phyloP scores from a whole-genome alignment of 2,888 invertebrate genomes.

The Cerastis rubricosa region DNA sequence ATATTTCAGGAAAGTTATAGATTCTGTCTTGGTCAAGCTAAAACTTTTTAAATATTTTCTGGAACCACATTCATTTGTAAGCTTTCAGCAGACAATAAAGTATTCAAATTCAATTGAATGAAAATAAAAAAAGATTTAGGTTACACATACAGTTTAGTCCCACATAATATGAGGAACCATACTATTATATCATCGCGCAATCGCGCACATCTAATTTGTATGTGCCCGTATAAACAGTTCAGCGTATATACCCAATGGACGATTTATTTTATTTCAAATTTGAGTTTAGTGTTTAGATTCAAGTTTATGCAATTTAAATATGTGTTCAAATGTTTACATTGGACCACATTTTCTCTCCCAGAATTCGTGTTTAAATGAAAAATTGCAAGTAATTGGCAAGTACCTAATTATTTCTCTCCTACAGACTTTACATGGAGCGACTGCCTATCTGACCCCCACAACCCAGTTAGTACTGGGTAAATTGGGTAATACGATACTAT shows the following conservation, averaged over 20 bases:
- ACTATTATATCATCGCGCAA: not conserved
- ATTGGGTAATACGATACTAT: too few relatives aligned
- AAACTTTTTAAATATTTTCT: not conserved
- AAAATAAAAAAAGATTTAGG: not conserved
- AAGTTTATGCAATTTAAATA: not conserved
- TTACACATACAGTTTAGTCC: not conserved
- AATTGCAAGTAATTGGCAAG: not conserved
- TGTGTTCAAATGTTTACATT: not conserved
- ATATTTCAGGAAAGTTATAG: not conserved
- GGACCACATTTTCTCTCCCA: not conserved
- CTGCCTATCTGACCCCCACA: too few relatives aligned
- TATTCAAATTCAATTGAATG: not conserved
- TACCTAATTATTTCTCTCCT: not conserved
- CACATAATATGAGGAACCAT: not conserved
- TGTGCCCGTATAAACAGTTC: not conserved
- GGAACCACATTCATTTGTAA: not conserved
- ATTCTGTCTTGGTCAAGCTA: not conserved
- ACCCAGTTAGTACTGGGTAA: too few relatives aligned
- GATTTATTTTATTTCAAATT: slow-evolving; percentile 7
- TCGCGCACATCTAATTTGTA: slow-evolving; percentile 12
- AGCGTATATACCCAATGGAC: not conserved
- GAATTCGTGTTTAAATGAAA: not conserved
- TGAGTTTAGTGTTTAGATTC: not conserved
- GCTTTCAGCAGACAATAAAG: not conserved
- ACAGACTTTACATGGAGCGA: not conserved